Conservation (phyloP, 2,113 vertebrate genomes). For the Synchiropus splendidus region DNA sequence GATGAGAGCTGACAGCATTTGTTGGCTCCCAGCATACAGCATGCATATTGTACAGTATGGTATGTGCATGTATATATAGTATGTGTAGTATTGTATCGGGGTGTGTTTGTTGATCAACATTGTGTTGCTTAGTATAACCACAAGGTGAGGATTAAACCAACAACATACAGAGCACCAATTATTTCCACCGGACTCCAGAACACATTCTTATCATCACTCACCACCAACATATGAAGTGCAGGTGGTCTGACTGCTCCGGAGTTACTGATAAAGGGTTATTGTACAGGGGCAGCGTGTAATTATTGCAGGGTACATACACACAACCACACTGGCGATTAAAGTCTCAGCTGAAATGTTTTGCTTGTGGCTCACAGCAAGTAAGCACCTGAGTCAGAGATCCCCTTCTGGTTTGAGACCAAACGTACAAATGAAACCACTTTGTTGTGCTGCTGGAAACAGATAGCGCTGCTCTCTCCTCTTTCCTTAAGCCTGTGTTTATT, state of each 20-base stretch:
- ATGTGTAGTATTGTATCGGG: too few relatives aligned
- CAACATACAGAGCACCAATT: too few relatives aligned
- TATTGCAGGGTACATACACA: constrained; percentile 7
- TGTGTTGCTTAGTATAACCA: too few relatives aligned
- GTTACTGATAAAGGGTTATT: constrained; percentile 21
- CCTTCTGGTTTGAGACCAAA: constrained; percentile 16
- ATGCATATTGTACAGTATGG: too few relatives aligned
- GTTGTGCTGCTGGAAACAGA: constrained; percentile 5
- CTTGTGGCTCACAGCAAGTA: constrained; percentile 12
- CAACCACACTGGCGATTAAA: constrained; percentile 2
- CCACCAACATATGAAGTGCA: not conserved
- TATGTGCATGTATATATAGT: too few relatives aligned
- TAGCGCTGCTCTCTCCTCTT: constrained; percentile 9
- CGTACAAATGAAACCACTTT: constrained; percentile 6
- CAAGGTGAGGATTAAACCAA: too few relatives aligned
- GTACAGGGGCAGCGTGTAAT: constrained; percentile 10
- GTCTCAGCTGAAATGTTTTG: constrained; percentile 7
- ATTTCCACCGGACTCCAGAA: too few relatives aligned
- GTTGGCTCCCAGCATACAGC: too few relatives aligned
- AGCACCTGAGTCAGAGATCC: constrained; percentile 6
- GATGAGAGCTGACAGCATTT: too few relatives aligned
- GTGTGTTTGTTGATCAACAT: too few relatives aligned
- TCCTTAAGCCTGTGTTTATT: constrained; percentile 12
- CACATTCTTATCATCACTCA: not conserved
- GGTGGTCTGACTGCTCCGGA: constrained; percentile 6